Conservation (phyloP, 2,113 vertebrate genomes). For the Fulmarus glacialis region DNA sequence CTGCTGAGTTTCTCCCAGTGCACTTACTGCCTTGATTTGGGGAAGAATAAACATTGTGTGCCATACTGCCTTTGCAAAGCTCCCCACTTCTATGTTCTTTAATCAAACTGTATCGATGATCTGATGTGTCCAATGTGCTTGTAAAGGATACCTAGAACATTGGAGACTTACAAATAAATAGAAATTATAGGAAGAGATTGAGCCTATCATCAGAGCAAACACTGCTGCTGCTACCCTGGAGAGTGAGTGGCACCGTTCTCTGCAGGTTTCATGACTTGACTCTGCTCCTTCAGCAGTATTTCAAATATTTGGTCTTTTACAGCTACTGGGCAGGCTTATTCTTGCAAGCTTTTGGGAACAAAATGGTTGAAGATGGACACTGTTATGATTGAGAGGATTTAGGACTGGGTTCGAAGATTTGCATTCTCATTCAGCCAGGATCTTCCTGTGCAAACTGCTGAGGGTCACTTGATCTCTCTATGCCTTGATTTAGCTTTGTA, state of each 20-base stretch:
- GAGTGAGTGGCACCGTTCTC: rapidly evolving
- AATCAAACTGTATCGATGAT: neutral
- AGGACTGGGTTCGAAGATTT: neutral
- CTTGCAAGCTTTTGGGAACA: neutral
- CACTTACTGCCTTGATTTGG: neutral
- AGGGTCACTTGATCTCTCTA: neutral
- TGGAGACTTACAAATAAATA: neutral
- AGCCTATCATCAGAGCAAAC: neutral
- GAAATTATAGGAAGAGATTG: neutral
- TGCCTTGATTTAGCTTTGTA: neutral
- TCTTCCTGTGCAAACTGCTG: neutral
- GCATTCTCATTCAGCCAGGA: neutral
- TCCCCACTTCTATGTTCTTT: neutral
- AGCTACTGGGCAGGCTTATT: neutral
- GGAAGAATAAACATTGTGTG: rapidly evolving
- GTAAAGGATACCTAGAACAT: neutral
- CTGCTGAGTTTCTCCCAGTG: neutral
- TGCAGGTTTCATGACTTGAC: neutral
- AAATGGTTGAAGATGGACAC: neutral
- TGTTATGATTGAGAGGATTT: neutral
- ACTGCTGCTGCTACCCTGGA: neutral
- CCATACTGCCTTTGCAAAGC: neutral
- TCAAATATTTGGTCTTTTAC: neutral
- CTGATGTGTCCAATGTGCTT: neutral
- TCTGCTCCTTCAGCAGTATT: neutral